Conservation (phyloP, 2,113 vertebrate species). For the Pleuronectes platessa region DNA sequence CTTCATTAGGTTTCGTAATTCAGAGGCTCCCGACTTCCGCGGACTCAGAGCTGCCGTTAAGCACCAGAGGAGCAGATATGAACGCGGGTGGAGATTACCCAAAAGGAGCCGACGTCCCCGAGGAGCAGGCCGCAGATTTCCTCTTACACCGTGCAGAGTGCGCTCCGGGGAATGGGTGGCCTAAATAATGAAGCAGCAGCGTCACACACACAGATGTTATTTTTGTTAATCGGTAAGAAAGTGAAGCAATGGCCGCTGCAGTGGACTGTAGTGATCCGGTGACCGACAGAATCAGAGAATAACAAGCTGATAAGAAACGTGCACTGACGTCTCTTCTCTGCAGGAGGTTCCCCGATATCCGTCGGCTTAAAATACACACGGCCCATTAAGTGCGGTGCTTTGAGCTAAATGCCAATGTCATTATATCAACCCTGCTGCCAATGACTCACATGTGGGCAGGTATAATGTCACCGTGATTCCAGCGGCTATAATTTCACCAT, state of each 20-base stretch:
- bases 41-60: conserved; percentile 39
- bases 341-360: neutral
- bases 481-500: neutral
- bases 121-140: conserved; percentile 22
- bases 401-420: neutral
- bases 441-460: too few relatives aligned
- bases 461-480: too few relatives aligned
- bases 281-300: neutral
- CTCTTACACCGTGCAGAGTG: conserved; percentile 24
- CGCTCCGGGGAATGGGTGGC: conserved; percentile 42
- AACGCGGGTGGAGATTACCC: conserved; percentile 44
- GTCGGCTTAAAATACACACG: neutral
- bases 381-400: neutral
- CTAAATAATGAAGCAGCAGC: conserved; percentile 35
- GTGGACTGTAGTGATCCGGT: neutral
- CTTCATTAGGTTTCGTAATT: conserved; percentile 51
- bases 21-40: conserved; percentile 22
- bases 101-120: conserved; percentile 25
- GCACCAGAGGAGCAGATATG: conserved; percentile 45
- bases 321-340: neutral
- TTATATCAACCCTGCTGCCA: neutral
- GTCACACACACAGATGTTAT: conserved; percentile 6
- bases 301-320: neutral
- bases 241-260: neutral
- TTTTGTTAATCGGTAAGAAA: conserved; percentile 20